A percentile compares a stretch with the other conserved stretches of the same genome.
These are phyloP conservation scores for Aleiodes sp. DNA, from an alignment of 1,140 invertebrate genomes.

Conservation along the genomic window DNA sequence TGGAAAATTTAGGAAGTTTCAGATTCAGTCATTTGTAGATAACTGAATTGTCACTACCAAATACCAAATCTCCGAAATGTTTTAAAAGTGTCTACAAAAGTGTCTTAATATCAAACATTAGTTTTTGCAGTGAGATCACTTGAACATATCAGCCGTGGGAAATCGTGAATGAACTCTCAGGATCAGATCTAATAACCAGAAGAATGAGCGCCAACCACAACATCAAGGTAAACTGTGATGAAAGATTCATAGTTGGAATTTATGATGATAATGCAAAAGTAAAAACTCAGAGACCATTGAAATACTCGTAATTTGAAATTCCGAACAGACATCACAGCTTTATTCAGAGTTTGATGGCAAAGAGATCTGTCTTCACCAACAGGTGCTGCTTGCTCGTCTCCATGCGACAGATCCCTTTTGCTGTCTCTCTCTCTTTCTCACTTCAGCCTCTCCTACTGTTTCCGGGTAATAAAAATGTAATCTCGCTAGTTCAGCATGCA, in stretches of 20 bases:
- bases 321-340: not conserved
- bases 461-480: slow-evolving; percentile 5
- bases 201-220: too few relatives aligned
- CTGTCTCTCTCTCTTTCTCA: not conserved
- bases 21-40: too few relatives aligned
- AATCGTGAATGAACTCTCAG: too few relatives aligned
- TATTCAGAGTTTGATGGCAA: slow-evolving; percentile 10
- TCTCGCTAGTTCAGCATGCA: not conserved
- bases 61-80: too few relatives aligned
- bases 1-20: too few relatives aligned
- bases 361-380: slow-evolving; percentile 9
- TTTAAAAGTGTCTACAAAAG: too few relatives aligned
- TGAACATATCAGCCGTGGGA: too few relatives aligned
- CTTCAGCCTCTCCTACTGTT: not conserved
- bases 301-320: not conserved
- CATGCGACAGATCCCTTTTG: not conserved
- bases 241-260: not conserved
- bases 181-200: too few relatives aligned
- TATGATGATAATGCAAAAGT: not conserved
- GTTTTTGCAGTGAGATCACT: too few relatives aligned
- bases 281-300: not conserved
- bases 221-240: not conserved
- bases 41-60: too few relatives aligned
- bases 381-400: not conserved
- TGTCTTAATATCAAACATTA: too few relatives aligned